These are phyloP conservation scores for Ophion obscuratus DNA, from an alignment of 2,888 invertebrate species.

Conservation along the genomic window DNA sequence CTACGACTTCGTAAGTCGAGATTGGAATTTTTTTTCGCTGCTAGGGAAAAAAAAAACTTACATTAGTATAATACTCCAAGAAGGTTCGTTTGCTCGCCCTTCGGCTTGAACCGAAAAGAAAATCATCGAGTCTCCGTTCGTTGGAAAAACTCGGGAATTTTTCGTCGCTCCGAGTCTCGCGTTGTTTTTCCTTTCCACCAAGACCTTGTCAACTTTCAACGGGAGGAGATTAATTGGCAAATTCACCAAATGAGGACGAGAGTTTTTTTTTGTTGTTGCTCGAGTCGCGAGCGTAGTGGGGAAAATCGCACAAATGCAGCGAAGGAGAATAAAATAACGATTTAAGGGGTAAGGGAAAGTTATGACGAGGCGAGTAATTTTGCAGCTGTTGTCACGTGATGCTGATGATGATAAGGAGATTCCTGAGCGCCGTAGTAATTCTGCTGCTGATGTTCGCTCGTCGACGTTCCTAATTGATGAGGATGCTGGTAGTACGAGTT, in stretches of 20 bases:
- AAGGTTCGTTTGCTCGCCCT: background rate
- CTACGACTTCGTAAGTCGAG: conserved; percentile 49
- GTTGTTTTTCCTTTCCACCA: conserved; percentile 2
- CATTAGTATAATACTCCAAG: background rate
- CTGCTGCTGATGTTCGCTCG: conserved; percentile 81
- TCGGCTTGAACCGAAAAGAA: background rate
- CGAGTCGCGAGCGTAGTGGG: background rate
- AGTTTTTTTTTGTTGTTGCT: background rate
- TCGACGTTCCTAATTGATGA: conserved; percentile 80
- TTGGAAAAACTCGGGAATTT: background rate
- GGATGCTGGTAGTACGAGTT: conserved; percentile 82
- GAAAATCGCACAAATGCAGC: background rate
- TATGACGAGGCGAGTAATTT: conserved; percentile 94
- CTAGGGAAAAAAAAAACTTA: background rate
- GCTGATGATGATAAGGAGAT: conserved; percentile 92
- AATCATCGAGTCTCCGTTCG: conserved; percentile 12
- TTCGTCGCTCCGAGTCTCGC: background rate
- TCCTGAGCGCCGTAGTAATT: conserved; percentile 84
- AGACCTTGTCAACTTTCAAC: background rate
- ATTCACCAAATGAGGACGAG: background rate
- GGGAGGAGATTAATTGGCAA: background rate
- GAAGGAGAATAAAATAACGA: conserved; percentile 10
- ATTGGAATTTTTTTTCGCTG: conserved; percentile 29
- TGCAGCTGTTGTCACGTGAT: conserved; percentile 93
- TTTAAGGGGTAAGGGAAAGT: conserved; percentile 35